Conservation (phyloP, 2,113 vertebrate species). For the Pollimyrus isidori region DNA sequence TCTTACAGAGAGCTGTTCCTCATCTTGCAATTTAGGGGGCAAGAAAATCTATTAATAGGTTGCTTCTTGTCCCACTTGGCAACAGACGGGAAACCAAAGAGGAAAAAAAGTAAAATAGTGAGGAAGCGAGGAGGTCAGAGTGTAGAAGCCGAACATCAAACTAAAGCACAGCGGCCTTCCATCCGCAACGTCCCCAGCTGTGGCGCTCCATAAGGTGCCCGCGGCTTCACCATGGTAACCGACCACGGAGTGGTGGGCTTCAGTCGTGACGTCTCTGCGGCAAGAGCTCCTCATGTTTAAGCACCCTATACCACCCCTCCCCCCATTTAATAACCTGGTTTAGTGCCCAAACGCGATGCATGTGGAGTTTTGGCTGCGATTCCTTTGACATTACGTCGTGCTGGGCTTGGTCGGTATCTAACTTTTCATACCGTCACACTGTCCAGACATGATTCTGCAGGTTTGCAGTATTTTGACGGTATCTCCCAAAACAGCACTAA, state of each 20-base stretch:
- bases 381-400: background rate
- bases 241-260: background rate
- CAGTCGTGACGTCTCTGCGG: background rate
- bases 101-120: slow-evolving; percentile 52
- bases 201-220: background rate
- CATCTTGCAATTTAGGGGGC: slow-evolving; percentile 46
- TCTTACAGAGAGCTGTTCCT: slow-evolving; percentile 45
- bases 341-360: background rate
- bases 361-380: background rate
- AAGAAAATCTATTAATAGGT: slow-evolving; percentile 61
- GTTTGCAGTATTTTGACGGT: background rate
- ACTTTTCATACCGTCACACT: background rate
- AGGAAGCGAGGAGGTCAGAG: slow-evolving; percentile 53
- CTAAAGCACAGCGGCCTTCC: slow-evolving; percentile 34
- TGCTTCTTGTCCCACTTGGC: slow-evolving; percentile 68
- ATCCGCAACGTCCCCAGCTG: background rate
- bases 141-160: slow-evolving; percentile 46
- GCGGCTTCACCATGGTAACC: background rate
- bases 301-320: background rate
- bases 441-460: background rate
- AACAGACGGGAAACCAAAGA: slow-evolving; percentile 61
- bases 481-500: background rate
- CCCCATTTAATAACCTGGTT: background rate
- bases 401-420: background rate
- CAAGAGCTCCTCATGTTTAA: background rate